Base-by-base conservation (phyloP, 2,113 vertebrate genomes). In the Thunnus maccoyii region DNA sequence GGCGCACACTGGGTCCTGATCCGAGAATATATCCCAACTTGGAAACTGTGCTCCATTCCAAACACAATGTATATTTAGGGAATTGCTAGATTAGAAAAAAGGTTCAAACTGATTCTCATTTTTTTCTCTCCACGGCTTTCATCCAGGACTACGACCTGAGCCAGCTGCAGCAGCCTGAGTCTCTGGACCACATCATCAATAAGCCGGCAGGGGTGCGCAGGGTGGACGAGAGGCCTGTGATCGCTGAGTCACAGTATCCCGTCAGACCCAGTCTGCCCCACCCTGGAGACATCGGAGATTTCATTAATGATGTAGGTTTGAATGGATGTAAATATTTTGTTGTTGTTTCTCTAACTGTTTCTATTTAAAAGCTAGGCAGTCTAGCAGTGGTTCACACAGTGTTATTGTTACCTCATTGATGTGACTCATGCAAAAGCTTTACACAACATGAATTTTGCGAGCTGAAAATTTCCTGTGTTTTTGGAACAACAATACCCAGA, bases 281-380 rank as follows among this genome's bases (percentile, higher is more conserved):
- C 86, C 98, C 98, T 0, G 98, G 98, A 79, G 98, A 99, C 92
- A 99, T 99, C 47, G 98, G 97, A 50, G 98, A 99, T 91, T 99
- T 99, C 88, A 99, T 99, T 91, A 96, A 94, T 7, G 98, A 99
- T 93, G 98, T 99, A 93, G 30, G 92, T 88, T n/a, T n/a, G 18
- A 51, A 9, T 46, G 25, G 46, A 58, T 15, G 30, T 7, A 63
- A 36, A 1, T 13, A 3, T 18, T 32, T 55, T 48, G 20, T 2
- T 55, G 46, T 9, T 44, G 12, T 57, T 14, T 27, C 1, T 11
- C 15, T 52, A 30, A 46, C 15, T 8, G 3, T 30, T 16, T 47
- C 0, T 58, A 11, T 72, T 68, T 16, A 25, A 41, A 48, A 18
- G 22, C 22, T 20, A 3, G 9, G 30, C 47, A 22, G 65, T 25